Base-by-base conservation (phyloP, 2,888 invertebrate species). In the Meiosimyza decipiens region DNA sequence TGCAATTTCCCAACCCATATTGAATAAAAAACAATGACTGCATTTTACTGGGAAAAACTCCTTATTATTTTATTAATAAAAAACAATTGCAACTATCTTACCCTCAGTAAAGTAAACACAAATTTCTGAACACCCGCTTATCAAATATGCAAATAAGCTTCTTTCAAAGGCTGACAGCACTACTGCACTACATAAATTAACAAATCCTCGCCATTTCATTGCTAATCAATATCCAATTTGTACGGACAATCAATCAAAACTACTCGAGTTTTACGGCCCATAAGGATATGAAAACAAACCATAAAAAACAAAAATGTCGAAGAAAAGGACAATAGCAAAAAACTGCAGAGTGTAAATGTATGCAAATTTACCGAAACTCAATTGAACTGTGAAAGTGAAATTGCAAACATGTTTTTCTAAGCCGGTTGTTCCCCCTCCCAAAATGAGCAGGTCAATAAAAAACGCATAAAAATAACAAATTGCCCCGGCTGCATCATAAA, bases 251-350 rank as follows among this genome's bases (percentile, higher is more conserved):
- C 55, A 12, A 55, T 55, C 55, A 55, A 55, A 55, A 22, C 18
- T 22, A 18, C 18, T 18, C 22, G 40, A 9, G 12, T 55, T 18
- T 55, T 22, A 55, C 55, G 55, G 22, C 7, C 22, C 22, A 22
- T 18, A 55, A 22, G 55, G 55, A 6, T 55, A 55, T 55, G 22
- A 22, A 18, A 55, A 55, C 55, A 55, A 55, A 55, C 16, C 55
- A 55, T 55, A 55, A 55, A 55, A 55, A 55, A 55, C 22, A 55
- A 2, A 55, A 55, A 55, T 55, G 22, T 40, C 40, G 40, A 40
- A 40, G 9, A 40, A 40, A 40, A 40, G 40, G 40, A 40, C 40
- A 40, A 40, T 40, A 18, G n/a, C 28, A 52, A 7, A n/a, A n/a
- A 28, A 60, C 40, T 28, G 15, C 22, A 12, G 3, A 6, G 15